phyloP scores from a whole-genome alignment of 2,888 invertebrate species.

The Lepidocyrtinus sp. region DNA sequence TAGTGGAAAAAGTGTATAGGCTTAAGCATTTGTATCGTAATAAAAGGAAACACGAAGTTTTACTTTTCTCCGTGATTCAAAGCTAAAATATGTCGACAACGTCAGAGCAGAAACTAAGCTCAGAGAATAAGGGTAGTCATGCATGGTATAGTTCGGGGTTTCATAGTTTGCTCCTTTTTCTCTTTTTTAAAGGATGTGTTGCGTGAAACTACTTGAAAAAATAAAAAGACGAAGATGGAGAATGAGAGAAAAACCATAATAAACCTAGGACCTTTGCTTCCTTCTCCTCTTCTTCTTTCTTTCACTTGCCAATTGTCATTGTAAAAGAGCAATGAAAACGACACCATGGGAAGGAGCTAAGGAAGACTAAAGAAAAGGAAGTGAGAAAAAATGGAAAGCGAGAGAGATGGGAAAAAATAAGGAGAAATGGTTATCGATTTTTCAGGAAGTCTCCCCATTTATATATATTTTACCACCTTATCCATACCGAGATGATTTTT shows the following conservation, averaged over 20 bases:
- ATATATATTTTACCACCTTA: slow-evolving; percentile 3
- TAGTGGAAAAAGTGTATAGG: slow-evolving; percentile 12
- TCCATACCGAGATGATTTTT: slow-evolving; percentile 16
- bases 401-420: slow-evolving; percentile 29
- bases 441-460: slow-evolving; percentile 28
- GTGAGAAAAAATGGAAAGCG: slow-evolving; percentile 16
- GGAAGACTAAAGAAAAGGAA: slow-evolving; percentile 22
- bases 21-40: slow-evolving; percentile 12
- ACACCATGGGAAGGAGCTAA: slow-evolving; percentile 46
- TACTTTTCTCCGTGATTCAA: background rate
- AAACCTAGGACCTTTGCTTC: slow-evolving; percentile 43
- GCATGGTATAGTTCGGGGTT: slow-evolving; percentile 49
- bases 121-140: slow-evolving; percentile 48
- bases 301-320: slow-evolving; percentile 57
- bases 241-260: slow-evolving; percentile 34
- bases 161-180: slow-evolving; percentile 43
- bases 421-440: slow-evolving; percentile 59
- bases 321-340: slow-evolving; percentile 57
- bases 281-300: slow-evolving; percentile 20
- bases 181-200: slow-evolving; percentile 37
- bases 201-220: slow-evolving; percentile 48
- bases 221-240: background rate
- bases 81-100: slow-evolving; percentile 34
- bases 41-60: slow-evolving; percentile 1
- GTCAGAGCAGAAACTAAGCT: slow-evolving; percentile 9